Evolutionary conservation across 2,888 invertebrate genomes (phyloP), one percentile per base, ranked within the genome.

Genomic region (Acanthopleura granulata): DNA sequence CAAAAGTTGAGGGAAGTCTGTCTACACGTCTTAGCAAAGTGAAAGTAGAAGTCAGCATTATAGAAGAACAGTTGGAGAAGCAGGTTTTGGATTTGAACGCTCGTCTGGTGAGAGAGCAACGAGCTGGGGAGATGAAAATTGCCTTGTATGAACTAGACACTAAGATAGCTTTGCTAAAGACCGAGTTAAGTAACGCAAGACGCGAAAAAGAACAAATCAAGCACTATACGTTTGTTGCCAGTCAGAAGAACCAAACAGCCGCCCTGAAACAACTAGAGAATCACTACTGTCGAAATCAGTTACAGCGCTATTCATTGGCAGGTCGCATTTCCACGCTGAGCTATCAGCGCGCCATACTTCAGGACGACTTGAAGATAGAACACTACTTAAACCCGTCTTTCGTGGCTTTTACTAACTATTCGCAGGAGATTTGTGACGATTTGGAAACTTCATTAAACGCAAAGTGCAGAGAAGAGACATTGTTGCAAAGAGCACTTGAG

Each of bases 391-490:
- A 85, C 40, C 78, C 85, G 11, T 83, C 81, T 40, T 77, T 86
- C 22, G 84, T 87, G 49, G 81, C 81, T 61, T 81, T 79, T 70
- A 86, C 85, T 40, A 86, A 87, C 72, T 84, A 84, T 69, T 81
- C 85, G 0, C 87, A 87, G 73, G 86, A 86, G 72, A 80, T 81
- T 12, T 86, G 86, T 72, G 86, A 86, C 73, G 82, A 82, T 22
- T 77, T 86, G 14, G 87, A 87, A 70, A 74, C 83, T 74, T 77
- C 74, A 16, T 73, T 87, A 14, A 83, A 83, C 25, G 80, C 81
- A n/a, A 83, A 85, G 57, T 83, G 77, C 61, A 80, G 79, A 50
- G 83, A 86, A 72, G 77, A 84, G 75, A 82, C 83, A 62, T 82
- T 80, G 12, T 81, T 87, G 15, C 83, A 85, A 72, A 80, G 83